Percentiles rank a stretch among this genome's conserved stretches.
Evolutionary conservation across 2,113 vertebrate genomes (phyloP).

Genomic region (Caretta caretta): DNA sequence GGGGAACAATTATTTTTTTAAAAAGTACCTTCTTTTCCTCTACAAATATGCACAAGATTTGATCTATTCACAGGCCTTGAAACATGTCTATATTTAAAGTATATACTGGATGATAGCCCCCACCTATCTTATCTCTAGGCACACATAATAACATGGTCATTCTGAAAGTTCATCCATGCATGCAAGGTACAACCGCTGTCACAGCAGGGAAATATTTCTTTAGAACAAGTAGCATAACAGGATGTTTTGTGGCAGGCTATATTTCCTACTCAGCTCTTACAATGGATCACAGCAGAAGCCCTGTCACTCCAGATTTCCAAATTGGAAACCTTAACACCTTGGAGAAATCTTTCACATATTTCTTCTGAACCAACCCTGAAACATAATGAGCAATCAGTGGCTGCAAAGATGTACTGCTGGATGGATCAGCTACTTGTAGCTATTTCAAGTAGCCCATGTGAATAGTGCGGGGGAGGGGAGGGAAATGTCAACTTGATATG

Average conservation of each 20-base stretch:
- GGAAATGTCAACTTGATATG: conserved; percentile 50
- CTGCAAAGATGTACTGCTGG: conserved; percentile 56
- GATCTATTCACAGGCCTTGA: conserved; percentile 49
- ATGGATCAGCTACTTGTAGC: conserved; percentile 60
- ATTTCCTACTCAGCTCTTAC: conserved; percentile 55
- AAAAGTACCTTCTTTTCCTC: neutral
- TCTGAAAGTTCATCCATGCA: conserved; percentile 65
- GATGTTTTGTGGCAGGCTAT: conserved; percentile 53
- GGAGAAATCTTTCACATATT: conserved; percentile 53
- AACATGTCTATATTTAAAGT: conserved; percentile 34
- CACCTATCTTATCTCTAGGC: conserved; percentile 59
- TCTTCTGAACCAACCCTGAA: conserved; percentile 48
- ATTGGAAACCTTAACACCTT: conserved; percentile 42
- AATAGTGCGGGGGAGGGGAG: conserved; percentile 38
- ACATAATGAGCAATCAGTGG: conserved; percentile 71
- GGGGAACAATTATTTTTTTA: neutral
- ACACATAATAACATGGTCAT: conserved; percentile 68
- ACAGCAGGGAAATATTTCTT: conserved; percentile 56
- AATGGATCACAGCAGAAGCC: conserved; percentile 65
- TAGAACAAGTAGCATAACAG: conserved; percentile 46
- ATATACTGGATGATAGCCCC: neutral
- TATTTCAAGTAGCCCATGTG: conserved; percentile 65
- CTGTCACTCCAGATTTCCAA: conserved; percentile 62
- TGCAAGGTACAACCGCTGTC: conserved; percentile 56
- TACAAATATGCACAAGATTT: conserved; percentile 47